A percentile compares a stretch with the other conserved stretches of the same genome.
phyloP scores from a whole-genome alignment of 2,888 invertebrate genomes.

The Peribatodes rhomboidaria region DNA sequence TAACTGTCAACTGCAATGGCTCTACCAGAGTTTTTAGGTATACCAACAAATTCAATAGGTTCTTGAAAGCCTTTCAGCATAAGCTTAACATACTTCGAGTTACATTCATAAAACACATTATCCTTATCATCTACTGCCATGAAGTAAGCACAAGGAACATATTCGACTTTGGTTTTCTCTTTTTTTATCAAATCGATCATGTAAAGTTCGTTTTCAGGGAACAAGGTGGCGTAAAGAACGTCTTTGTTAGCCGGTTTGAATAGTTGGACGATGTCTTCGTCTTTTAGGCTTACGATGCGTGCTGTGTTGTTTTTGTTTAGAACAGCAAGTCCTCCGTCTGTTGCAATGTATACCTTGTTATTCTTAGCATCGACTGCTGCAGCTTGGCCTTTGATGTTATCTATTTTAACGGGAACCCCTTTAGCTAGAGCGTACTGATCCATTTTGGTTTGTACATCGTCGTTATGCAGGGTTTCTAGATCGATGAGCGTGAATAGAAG shows the following conservation, averaged over 20 bases:
- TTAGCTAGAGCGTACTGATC: slow-evolving; percentile 74
- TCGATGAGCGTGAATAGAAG: slow-evolving; percentile 78
- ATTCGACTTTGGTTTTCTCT: slow-evolving; percentile 68
- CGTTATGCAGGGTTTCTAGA: slow-evolving; percentile 73
- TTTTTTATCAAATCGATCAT: slow-evolving; percentile 66
- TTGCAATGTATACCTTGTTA: slow-evolving; percentile 73
- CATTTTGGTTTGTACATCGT: slow-evolving; percentile 78
- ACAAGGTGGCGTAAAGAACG: slow-evolving; percentile 71
- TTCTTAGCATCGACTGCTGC: slow-evolving; percentile 70
- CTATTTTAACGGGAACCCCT: slow-evolving; percentile 69
- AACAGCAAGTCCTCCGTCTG: slow-evolving; percentile 70
- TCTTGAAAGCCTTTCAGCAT: slow-evolving; percentile 76
- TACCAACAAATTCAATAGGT: slow-evolving; percentile 77
- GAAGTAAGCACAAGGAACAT: slow-evolving; percentile 76
- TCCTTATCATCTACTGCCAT: slow-evolving; percentile 72
- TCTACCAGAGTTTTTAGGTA: slow-evolving; percentile 73
- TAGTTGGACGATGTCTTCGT: slow-evolving; percentile 78
- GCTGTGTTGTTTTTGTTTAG: slow-evolving; percentile 69
- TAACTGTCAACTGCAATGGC: slow-evolving; percentile 66
- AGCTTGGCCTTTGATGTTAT: slow-evolving; percentile 74
- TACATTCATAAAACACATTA: slow-evolving; percentile 79
- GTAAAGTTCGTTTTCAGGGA: slow-evolving; percentile 75
- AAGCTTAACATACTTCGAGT: slow-evolving; percentile 79
- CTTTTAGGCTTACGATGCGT: slow-evolving; percentile 68
- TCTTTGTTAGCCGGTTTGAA: slow-evolving; percentile 67